These are phyloP conservation scores for Zaprionus nigranus DNA, from an alignment of 1,140 invertebrate genomes.

Conservation along the genomic window DNA sequence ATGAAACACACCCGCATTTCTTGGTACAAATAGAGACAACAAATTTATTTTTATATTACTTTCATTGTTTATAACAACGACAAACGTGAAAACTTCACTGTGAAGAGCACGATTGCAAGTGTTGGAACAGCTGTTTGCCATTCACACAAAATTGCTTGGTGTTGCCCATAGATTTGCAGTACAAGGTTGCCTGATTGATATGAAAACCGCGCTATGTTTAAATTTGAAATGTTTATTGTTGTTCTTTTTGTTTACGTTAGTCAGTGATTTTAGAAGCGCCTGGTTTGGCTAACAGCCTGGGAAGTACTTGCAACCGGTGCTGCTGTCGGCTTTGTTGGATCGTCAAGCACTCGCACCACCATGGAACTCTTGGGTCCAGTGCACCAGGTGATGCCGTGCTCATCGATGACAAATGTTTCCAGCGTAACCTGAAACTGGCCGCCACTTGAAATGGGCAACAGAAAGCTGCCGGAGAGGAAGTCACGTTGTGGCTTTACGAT, in stretches of 20 bases:
- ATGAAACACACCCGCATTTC: conserved; percentile 40
- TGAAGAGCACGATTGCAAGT: conserved; percentile 48
- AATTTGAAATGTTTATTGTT: conserved; percentile 28
- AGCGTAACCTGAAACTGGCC: conserved; percentile 83
- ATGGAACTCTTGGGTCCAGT: conserved; percentile 82
- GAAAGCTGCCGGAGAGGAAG: conserved; percentile 92
- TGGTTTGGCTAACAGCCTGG: conserved; percentile 60
- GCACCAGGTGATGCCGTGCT: conserved; percentile 80
- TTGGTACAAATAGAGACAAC: conserved; percentile 17
- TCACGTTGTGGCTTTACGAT: conserved; percentile 91
- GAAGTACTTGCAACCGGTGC: conserved; percentile 62
- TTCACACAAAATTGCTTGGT: conserved; percentile 25
- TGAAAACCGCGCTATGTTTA: neutral
- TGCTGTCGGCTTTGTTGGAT: conserved; percentile 72
- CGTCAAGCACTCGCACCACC: conserved; percentile 81
- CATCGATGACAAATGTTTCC: conserved; percentile 83
- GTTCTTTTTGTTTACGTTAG: neutral
- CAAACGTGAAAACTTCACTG: conserved; percentile 47
- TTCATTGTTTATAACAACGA: conserved; percentile 57
- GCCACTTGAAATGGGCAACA: conserved; percentile 85
- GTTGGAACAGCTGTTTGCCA: conserved; percentile 47
- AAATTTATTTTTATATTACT: conserved; percentile 14
- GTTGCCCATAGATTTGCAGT: conserved; percentile 12
- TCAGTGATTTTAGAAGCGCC: conserved; percentile 61
- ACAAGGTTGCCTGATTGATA: conserved; percentile 9